phyloP scores from a whole-genome alignment of 1,140 invertebrate genomes.

The Diprion similis region DNA sequence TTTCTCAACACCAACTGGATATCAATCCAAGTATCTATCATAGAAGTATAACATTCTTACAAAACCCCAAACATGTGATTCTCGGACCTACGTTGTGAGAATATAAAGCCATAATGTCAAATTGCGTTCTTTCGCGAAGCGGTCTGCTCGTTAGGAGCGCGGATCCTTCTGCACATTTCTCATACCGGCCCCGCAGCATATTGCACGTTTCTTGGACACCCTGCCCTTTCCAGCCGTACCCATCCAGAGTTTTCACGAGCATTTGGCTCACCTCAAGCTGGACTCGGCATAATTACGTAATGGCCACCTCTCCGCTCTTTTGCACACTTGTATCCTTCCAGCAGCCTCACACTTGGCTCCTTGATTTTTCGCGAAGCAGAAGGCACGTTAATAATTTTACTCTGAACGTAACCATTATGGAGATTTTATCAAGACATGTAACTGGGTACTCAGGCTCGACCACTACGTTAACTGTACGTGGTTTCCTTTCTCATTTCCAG shows the following conservation, averaged over 20 bases:
- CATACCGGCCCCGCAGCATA: not conserved
- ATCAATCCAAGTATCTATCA: too few relatives aligned
- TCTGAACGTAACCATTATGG: constrained; percentile 51
- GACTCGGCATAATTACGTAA: constrained; percentile 51
- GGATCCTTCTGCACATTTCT: not conserved
- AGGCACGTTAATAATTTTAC: constrained; percentile 45
- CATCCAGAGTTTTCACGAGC: constrained; percentile 28
- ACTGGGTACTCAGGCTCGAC: not conserved
- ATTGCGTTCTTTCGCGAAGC: not conserved
- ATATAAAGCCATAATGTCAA: not conserved
- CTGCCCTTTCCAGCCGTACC: not conserved
- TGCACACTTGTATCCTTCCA: constrained; percentile 18
- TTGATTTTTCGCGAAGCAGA: constrained; percentile 39
- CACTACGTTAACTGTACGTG: too few relatives aligned
- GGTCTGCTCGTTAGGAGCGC: not conserved
- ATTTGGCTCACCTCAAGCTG: constrained; percentile 43
- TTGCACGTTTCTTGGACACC: not conserved
- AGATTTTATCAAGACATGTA: constrained; percentile 25
- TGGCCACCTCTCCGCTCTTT: constrained; percentile 32
- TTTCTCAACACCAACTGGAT: too few relatives aligned
- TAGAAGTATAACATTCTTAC: not conserved
- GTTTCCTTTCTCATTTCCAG: too few relatives aligned
- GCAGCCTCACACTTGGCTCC: constrained; percentile 25
- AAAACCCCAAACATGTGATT: not conserved
- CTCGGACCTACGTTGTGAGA: not conserved